A percentile compares a stretch with the other conserved stretches of the same genome.
Evolutionary conservation across 2,888 invertebrate species (phyloP).

Genomic region (Dasysyrphus albostriatus): DNA sequence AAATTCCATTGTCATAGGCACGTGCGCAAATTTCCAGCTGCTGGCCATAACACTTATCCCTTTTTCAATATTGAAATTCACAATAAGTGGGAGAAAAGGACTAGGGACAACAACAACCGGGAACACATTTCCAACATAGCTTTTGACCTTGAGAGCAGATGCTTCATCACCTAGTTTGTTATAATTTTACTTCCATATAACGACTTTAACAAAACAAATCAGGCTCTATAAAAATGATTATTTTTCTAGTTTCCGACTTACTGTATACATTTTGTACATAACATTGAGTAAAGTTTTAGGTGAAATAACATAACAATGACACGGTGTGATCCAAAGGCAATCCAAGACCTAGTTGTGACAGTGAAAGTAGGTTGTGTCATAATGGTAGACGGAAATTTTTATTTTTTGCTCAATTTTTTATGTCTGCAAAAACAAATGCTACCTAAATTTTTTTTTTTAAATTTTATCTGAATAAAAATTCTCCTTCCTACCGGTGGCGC

Average conservation of each 20-base stretch:
- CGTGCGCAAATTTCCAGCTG: slow-evolving; percentile 66
- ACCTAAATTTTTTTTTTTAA: background rate
- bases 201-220: background rate
- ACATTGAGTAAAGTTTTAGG: background rate
- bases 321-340: background rate
- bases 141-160: slow-evolving; percentile 63
- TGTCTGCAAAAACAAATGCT: slow-evolving; percentile 15
- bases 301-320: slow-evolving; percentile 5
- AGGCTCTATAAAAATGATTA: background rate
- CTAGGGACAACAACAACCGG: background rate
- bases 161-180: background rate
- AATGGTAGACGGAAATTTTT: background rate
- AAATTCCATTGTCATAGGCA: slow-evolving; percentile 59
- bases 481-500: background rate
- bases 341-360: slow-evolving; percentile 14
- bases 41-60: slow-evolving; percentile 30
- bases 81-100: slow-evolving; percentile 10
- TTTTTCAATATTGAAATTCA: slow-evolving; percentile 15
- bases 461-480: slow-evolving; percentile 27
- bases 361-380: slow-evolving; percentile 36
- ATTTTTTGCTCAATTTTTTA: background rate
- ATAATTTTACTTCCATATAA: background rate
- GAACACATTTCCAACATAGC: slow-evolving; percentile 8
- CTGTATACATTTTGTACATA: background rate
- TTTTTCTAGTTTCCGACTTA: background rate